These are phyloP conservation scores for Acleris literana DNA, from an alignment of 2,888 invertebrate species.

Conservation along the genomic window DNA sequence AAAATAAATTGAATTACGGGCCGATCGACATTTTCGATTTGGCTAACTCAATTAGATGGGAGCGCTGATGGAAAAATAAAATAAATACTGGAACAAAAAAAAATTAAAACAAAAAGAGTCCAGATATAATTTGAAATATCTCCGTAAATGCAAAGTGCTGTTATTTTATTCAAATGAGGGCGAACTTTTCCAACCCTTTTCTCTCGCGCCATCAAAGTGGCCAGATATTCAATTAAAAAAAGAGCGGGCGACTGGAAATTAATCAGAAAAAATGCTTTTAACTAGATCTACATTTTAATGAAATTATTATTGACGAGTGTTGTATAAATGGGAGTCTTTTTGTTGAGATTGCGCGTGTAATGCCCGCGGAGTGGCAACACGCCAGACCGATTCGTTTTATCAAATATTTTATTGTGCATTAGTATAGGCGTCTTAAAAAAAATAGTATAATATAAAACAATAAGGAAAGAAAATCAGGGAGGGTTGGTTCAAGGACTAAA, in stretches of 20 bases:
- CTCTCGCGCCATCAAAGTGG: conserved; percentile 82
- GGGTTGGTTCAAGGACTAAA: too few species aligned
- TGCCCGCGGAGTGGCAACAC: conserved; percentile 28
- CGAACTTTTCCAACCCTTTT: conserved; percentile 81
- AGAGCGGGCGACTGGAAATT: conserved; percentile 83
- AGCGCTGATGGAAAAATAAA: conserved; percentile 83
- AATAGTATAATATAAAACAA: too few species aligned
- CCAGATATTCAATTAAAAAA: conserved; percentile 84
- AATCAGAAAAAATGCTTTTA: conserved; percentile 84
- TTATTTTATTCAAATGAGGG: conserved; percentile 84
- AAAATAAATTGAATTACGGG: conserved; percentile 84
- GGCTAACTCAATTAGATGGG: conserved; percentile 82
- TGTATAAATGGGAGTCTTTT: conserved; percentile 73
- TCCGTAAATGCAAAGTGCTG: conserved; percentile 84
- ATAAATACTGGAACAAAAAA: conserved; percentile 81
- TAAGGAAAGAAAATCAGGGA: too few species aligned
- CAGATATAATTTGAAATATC: conserved; percentile 84
- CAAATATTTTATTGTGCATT: too few species aligned
- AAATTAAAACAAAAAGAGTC: conserved; percentile 79
- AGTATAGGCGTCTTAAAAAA: too few species aligned
- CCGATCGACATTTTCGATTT: conserved; percentile 83
- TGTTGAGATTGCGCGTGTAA: conserved; percentile 69
- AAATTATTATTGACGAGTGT: conserved; percentile 84
- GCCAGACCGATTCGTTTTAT: too few species aligned
- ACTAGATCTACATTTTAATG: conserved; percentile 84